Base-by-base conservation (phyloP, 2,888 invertebrate species). In the Ernsta delagoae region DNA sequence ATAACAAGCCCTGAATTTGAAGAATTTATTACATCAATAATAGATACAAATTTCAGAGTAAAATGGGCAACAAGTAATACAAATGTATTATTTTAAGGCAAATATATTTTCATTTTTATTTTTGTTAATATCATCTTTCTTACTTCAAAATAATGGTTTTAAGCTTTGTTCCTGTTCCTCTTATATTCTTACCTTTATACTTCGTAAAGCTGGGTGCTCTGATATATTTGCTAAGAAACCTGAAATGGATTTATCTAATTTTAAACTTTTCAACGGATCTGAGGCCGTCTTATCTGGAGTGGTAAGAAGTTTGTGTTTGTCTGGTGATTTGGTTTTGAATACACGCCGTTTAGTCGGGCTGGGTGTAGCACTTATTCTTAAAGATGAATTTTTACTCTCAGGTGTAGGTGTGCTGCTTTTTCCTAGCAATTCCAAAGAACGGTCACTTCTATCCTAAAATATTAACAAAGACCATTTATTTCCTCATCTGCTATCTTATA, bases 221-320 rank as follows among this genome's bases (percentile, higher is more conserved):
- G 74, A 70, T 54, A 77, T 75, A 67, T 71, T 73, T 53, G 65
- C 66, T 8, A 75, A 70, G 34, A 75, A 71, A 31, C 66, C 59
- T 12, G 75, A 72, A 62, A 75, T 60, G 34, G 75, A 73, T 54
- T 61, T 70, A 60, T 76, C 74, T 39, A 74, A 65, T 61, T 75
- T 75, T 56, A 75, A 73, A 71, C 75, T 72, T 56, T 73, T 74
- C 57, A 80, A 69, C 3, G 79, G 75, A 60, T 81, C 78, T 36
- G 59, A 75, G 65, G 77, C 77, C 36, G 74, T 77, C 34, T 77
- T 77, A 24, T 72, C 70, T 43, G 78, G 78, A 7, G 76, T 77
- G 24, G 45, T 65, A 11, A 73, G 54, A 41, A 43, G 66, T 61
- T 73, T 59, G 68, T 72, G 50, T 63, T 71, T 24, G 66, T 61